A percentile compares a stretch with the other conserved stretches of the same genome.
These are phyloP conservation scores for Crossaster papposus DNA, from an alignment of 53 echinoderm and acorn worm species.

Conservation along the genomic window DNA sequence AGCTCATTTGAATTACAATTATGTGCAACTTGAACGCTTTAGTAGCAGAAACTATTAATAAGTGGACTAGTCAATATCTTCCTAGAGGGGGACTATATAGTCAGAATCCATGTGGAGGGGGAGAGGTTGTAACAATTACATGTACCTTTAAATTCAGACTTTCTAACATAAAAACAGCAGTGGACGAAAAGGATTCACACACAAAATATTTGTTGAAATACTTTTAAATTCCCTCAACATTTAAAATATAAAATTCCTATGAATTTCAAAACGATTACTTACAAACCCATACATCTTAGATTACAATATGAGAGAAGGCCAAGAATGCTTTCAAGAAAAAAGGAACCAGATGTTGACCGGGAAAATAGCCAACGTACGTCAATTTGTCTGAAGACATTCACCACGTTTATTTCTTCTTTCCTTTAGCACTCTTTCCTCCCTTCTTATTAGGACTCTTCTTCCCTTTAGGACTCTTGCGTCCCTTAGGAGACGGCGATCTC, in stretches of 20 bases:
- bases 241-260: background rate
- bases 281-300: too few species aligned
- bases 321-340: background rate
- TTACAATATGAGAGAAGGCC: background rate
- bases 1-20: background rate
- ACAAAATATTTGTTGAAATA: background rate
- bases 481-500: constrained; percentile 90
- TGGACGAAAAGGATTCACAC: constrained; percentile 33
- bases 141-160: too few species aligned
- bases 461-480: constrained; percentile 90
- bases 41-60: background rate
- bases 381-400: background rate
- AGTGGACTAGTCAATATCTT: background rate
- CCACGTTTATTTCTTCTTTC: constrained; percentile 44
- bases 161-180: background rate
- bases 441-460: constrained; percentile 97
- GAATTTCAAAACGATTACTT: background rate
- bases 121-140: too few species aligned
- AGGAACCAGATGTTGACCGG: background rate
- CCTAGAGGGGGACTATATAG: background rate
- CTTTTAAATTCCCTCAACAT: background rate
- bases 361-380: background rate
- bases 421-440: constrained; percentile 75
- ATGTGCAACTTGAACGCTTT: background rate
- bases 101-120: background rate